Evolutionary conservation across 2,888 invertebrate genomes (phyloP), one percentile per base, ranked within the genome.

Genomic region (Steinernema scapterisci): DNA sequence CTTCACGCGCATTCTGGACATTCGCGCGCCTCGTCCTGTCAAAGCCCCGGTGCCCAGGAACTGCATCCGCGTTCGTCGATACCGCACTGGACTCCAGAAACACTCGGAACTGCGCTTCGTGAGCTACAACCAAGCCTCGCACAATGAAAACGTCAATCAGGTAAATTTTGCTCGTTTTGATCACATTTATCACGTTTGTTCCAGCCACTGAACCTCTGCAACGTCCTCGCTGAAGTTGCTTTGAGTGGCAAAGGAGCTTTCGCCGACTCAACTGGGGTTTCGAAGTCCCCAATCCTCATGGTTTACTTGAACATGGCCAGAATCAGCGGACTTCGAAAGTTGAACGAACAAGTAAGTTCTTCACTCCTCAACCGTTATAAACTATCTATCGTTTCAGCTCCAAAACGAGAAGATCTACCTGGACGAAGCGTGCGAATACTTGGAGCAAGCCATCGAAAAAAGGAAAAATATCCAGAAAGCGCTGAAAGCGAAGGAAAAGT

Each of bases 61-160:
- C 31, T 63, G 63, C 31, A n/a, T 63, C 11, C 23, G 27, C 27
- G 25, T 63, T 16, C 27, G 27, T 16, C 63, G 63, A 5, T 63
- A 25, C 19, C 31, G 19, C 9, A n/a, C 27, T 31, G 31, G 63
- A 6, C 6, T 16, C 3, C 7, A 11, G 38, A 21, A 25, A 16
- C 63, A 63, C 31, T 27, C 63, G 27, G 63, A 63, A 25, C 63
- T 63, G 31, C 63, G 63, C 2, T 63, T 25, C 31, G 63, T 63
- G 5, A 63, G 63, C 31, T 63, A 63, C 63, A 63, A 25, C 31
- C 27, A 27, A 7, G 13, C 9, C 5, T 13, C 63, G 16, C 25
- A 63, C 11, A n/a, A 63, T 16, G 63, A 13, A 11, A 27, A 7
- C 31, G 63, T 63, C 16, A 16, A 63, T 2, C 63, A 27, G 23